phyloP scores from a whole-genome alignment of 2,888 invertebrate genomes.

The Caenorhabditis sulstoni region DNA sequence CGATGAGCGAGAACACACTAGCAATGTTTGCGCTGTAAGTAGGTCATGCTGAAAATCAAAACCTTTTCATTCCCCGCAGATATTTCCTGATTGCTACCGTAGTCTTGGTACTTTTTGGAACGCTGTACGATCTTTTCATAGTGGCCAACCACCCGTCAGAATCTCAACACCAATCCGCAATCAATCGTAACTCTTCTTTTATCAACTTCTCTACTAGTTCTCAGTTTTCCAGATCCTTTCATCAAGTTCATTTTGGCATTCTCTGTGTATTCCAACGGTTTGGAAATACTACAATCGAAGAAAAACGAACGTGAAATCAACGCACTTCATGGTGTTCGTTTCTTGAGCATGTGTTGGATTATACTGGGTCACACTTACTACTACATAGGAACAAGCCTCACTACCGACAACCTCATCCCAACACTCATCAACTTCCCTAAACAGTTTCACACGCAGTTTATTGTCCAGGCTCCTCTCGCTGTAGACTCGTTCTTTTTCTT shows the following conservation, averaged over 20 bases:
- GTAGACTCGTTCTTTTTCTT: constrained; percentile 82
- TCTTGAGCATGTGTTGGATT: constrained; percentile 84
- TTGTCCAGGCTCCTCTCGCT: constrained; percentile 81
- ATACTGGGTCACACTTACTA: constrained; percentile 83
- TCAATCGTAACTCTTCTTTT: constrained; percentile 30
- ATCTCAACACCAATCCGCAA: constrained; percentile 17
- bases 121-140: constrained; percentile 78
- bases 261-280: constrained; percentile 83
- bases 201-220: background rate
- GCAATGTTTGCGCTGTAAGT: constrained; percentile 69
- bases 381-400: constrained; percentile 78
- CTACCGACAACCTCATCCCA: constrained; percentile 79
- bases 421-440: constrained; percentile 80
- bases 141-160: constrained; percentile 55
- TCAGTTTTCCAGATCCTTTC: constrained; percentile 62
- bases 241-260: constrained; percentile 81
- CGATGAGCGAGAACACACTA: constrained; percentile 69
- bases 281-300: constrained; percentile 81
- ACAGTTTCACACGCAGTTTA: constrained; percentile 81
- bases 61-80: no score
- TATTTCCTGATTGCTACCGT: constrained; percentile 74
- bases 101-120: constrained; percentile 75
- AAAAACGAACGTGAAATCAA: constrained; percentile 67
- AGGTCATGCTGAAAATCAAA: background rate
- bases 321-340: constrained; percentile 79